phyloP scores from a whole-genome alignment of 2,888 invertebrate species.

The Nematopogon swammerdamellus region DNA sequence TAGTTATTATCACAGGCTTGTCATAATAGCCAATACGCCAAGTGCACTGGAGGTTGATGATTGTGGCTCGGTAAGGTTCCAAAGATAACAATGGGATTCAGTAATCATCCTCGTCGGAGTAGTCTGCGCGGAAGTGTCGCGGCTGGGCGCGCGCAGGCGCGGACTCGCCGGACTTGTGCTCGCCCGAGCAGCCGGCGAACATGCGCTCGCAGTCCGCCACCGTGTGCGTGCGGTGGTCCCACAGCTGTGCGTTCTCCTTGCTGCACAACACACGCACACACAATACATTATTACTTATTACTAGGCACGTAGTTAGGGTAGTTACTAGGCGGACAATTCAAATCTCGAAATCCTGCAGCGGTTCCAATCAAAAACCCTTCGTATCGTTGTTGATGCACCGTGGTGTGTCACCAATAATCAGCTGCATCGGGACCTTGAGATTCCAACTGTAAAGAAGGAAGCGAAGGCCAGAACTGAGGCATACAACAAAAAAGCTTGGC shows the following conservation, averaged over 20 bases:
- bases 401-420: no score
- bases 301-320: no score
- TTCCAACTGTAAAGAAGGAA: no score
- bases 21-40: no score
- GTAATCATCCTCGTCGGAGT: background rate
- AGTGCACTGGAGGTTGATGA: no score
- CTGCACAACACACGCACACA: constrained; percentile 21
- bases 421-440: no score
- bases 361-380: no score
- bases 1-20: no score
- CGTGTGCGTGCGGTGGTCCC: constrained; percentile 35
- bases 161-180: constrained; percentile 1
- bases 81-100: no score
- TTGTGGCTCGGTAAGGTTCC: no score
- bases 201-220: constrained; percentile 26
- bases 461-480: no score
- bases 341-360: no score
- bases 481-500: background rate
- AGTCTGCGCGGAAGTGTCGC: constrained; percentile 1
- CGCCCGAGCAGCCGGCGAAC: constrained; percentile 27
- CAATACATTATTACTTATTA: background rate
- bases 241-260: constrained; percentile 39
- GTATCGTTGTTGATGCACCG: background rate
- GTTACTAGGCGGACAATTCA: background rate
- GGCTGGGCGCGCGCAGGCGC: constrained; percentile 1